Evolutionary conservation across 2,888 invertebrate species (phyloP).

Genomic region (Caenorhabditis sinica): DNA sequence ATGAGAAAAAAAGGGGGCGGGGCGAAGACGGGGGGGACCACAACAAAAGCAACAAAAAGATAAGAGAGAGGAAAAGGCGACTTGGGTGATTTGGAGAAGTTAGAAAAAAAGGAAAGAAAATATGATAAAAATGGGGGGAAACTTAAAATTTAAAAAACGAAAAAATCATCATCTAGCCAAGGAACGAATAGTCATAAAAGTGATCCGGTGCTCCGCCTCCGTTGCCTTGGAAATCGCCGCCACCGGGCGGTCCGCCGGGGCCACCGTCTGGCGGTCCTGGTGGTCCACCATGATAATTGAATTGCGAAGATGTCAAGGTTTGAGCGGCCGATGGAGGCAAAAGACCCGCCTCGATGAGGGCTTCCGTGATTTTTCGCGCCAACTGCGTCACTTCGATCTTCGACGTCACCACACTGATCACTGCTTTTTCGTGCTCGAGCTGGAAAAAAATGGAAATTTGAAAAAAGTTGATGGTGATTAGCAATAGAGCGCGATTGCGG

Average conservation of each 20-base stretch:
- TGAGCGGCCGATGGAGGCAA: conserved; percentile 23
- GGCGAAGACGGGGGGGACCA: background rate
- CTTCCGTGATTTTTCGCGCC: conserved; percentile 66
- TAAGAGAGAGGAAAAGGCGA: background rate
- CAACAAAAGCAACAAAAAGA: background rate
- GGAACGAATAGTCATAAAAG: conserved; percentile 67
- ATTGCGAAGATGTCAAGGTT: background rate
- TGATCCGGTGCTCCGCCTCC: conserved; percentile 56
- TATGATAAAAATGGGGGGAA: background rate
- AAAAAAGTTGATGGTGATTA: too few relatives aligned
- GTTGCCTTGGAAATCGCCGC: conserved; percentile 14
- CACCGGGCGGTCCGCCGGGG: conserved; percentile 7
- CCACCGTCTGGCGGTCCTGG: conserved; percentile 32
- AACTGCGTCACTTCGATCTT: conserved; percentile 64
- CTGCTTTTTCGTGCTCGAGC: conserved; percentile 59
- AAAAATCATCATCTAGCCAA: conserved; percentile 45
- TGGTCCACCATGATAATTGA: conserved; percentile 22
- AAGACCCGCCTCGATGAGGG: conserved; percentile 51
- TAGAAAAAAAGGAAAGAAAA: background rate
- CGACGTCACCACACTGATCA: conserved; percentile 62
- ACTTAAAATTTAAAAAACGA: background rate
- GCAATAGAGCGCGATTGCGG: background rate
- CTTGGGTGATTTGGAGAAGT: background rate
- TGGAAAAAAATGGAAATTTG: conserved; percentile 27
- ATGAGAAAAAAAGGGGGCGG: background rate